Evolutionary conservation across 1,140 invertebrate species (phyloP).

Genomic region (Scaptomyza pallida): DNA sequence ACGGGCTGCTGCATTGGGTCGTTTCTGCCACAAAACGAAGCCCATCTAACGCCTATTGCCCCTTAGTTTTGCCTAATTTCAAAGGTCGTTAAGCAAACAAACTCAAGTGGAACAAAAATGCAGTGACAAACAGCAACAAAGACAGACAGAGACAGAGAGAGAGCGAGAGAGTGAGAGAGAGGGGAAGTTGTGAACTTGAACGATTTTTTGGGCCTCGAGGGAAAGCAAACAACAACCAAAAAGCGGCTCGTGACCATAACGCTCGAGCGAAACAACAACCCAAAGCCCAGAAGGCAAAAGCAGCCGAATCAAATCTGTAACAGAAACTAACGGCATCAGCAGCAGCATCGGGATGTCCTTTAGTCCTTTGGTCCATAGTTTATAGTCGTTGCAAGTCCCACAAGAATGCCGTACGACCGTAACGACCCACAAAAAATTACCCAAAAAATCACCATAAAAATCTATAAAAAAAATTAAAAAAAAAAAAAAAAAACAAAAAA

Average conservation of each 20-base stretch:
- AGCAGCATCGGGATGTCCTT: no score
- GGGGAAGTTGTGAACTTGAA: background rate
- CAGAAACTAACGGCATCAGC: background rate
- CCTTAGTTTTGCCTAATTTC: constrained; percentile 82
- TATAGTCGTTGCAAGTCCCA: constrained; percentile 4
- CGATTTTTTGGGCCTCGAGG: constrained; percentile 5
- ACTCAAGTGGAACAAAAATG: constrained; percentile 83
- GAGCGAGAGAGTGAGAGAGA: constrained; percentile 11
- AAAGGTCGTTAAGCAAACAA: constrained; percentile 84
- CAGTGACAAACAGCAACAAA: constrained; percentile 38
- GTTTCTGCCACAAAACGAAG: constrained; percentile 16
- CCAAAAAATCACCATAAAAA: constrained; percentile 77
- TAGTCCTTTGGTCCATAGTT: background rate
- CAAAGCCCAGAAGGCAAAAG: constrained; percentile 3
- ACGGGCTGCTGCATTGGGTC: constrained; percentile 47
- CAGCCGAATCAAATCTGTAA: constrained; percentile 34
- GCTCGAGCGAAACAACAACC: constrained; percentile 49
- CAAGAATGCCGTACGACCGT: constrained; percentile 15
- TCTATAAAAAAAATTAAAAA: constrained; percentile 65
- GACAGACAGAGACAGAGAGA: constrained; percentile 23
- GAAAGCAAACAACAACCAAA: background rate
- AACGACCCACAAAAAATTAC: constrained; percentile 73
- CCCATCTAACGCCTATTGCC: constrained; percentile 59
- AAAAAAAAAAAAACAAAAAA: constrained; percentile 34
- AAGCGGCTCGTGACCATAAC: constrained; percentile 44